Percentiles rank a stretch among this genome's conserved stretches.
Evolutionary conservation across 2,888 invertebrate genomes (phyloP).

Genomic region (Timema cristinae): DNA sequence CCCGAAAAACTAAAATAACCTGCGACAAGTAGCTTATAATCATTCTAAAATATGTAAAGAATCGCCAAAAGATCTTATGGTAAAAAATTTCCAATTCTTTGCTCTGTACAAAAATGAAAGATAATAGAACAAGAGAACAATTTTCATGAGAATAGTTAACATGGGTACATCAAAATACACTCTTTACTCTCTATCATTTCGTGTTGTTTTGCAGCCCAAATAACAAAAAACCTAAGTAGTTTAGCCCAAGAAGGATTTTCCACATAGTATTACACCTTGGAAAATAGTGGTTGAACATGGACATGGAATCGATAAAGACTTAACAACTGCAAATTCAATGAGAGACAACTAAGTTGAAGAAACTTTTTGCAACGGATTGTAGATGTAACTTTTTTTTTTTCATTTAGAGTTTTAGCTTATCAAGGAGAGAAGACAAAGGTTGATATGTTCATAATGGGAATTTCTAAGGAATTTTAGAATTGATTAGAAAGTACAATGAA

Average conservation of each 20-base stretch:
- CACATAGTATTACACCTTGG: background rate
- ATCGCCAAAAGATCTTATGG: background rate
- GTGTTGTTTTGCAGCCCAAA: background rate
- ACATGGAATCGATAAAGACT: background rate
- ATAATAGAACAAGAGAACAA: background rate
- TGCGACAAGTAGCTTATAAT: no score
- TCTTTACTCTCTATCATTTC: background rate
- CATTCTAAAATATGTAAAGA: no score
- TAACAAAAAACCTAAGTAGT: background rate
- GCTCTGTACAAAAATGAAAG: background rate
- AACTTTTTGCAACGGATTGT: background rate
- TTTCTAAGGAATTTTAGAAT: background rate
- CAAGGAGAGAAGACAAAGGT: background rate
- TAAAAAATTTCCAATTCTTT: background rate
- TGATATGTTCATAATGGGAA: background rate
- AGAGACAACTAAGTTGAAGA: background rate
- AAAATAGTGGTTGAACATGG: slow-evolving; percentile 7
- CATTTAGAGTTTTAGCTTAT: background rate
- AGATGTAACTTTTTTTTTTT: background rate
- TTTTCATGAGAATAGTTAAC: slow-evolving; percentile 6
- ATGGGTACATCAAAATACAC: background rate
- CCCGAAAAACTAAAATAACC: no score
- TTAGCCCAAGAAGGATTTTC: background rate
- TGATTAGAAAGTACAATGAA: background rate
- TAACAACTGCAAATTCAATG: background rate